These are phyloP conservation scores for Periparus ater DNA, from an alignment of 2,797 vertebrate species.

Conservation along the genomic window DNA sequence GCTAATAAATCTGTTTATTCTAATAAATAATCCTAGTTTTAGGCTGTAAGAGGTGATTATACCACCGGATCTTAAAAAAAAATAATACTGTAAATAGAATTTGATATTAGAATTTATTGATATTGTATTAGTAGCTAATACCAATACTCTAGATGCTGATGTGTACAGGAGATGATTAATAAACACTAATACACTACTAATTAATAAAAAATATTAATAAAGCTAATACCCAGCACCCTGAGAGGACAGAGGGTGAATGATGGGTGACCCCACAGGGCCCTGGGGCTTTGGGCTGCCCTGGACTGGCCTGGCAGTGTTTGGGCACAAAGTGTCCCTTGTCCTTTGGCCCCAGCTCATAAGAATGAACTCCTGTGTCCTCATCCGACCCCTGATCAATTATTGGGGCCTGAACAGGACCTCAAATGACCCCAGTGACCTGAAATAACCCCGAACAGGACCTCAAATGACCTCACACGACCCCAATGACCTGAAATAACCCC, in stretches of 20 bases:
- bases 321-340: not conserved
- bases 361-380: too few relatives aligned
- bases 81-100: not conserved
- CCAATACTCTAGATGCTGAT: fast-evolving
- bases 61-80: too few relatives aligned
- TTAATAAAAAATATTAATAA: not conserved
- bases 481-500: not conserved
- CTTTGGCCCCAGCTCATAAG: not conserved
- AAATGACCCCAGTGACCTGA: not conserved
- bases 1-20: too few relatives aligned
- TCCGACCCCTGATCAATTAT: too few relatives aligned
- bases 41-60: not conserved
- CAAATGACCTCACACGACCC: not conserved
- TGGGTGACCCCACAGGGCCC: not conserved
- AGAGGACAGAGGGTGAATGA: not conserved
- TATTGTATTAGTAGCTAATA: not conserved
- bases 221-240: too few relatives aligned
- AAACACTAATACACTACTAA: not conserved
- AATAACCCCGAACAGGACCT: fast-evolving
- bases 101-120: not conserved
- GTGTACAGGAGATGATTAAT: not conserved
- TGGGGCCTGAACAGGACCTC: too few relatives aligned
- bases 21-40: not conserved
- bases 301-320: too few relatives aligned
- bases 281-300: too few relatives aligned